phyloP scores from a whole-genome alignment of 2,888 invertebrate species.

The Neoascia interrupta region DNA sequence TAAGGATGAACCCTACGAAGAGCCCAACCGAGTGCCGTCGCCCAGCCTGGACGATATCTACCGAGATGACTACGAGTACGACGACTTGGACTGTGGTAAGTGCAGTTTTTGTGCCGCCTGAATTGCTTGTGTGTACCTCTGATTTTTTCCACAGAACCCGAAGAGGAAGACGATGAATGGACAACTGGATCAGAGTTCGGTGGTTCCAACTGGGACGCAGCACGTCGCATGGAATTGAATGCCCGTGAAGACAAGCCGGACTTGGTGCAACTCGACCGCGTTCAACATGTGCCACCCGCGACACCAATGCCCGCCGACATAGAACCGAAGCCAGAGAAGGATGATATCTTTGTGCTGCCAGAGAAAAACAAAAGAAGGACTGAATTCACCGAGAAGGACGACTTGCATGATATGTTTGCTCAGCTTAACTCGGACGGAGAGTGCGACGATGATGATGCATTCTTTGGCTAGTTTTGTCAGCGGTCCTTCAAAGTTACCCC shows the following conservation, averaged over 20 bases:
- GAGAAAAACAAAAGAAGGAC: slow-evolving; percentile 2
- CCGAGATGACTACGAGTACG: slow-evolving; percentile 59
- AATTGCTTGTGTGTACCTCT: too few relatives aligned
- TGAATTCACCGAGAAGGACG: slow-evolving; percentile 54
- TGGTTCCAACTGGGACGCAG: slow-evolving; percentile 43
- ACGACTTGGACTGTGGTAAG: slow-evolving; percentile 54
- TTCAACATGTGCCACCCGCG: not conserved
- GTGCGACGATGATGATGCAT: slow-evolving; percentile 67
- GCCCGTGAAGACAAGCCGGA: slow-evolving; percentile 60
- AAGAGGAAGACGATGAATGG: slow-evolving; percentile 65
- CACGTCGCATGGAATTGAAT: slow-evolving; percentile 55
- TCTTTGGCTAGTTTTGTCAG: slow-evolving; percentile 41
- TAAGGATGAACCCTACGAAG: slow-evolving; percentile 68
- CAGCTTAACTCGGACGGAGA: slow-evolving; percentile 73
- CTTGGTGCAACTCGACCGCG: slow-evolving; percentile 14
- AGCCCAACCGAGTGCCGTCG: slow-evolving; percentile 18
- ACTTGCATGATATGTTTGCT: slow-evolving; percentile 71
- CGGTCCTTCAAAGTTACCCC: too few relatives aligned
- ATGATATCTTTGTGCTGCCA: slow-evolving; percentile 23
- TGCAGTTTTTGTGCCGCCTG: too few relatives aligned
- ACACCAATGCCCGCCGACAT: slow-evolving; percentile 27
- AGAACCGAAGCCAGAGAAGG: slow-evolving; percentile 43
- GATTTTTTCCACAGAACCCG: slow-evolving; percentile 51
- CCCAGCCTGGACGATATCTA: slow-evolving; percentile 35
- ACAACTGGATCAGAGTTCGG: not conserved